Conservation (phyloP, 2,797 vertebrate species). For the Pseudomugil tenellus region DNA sequence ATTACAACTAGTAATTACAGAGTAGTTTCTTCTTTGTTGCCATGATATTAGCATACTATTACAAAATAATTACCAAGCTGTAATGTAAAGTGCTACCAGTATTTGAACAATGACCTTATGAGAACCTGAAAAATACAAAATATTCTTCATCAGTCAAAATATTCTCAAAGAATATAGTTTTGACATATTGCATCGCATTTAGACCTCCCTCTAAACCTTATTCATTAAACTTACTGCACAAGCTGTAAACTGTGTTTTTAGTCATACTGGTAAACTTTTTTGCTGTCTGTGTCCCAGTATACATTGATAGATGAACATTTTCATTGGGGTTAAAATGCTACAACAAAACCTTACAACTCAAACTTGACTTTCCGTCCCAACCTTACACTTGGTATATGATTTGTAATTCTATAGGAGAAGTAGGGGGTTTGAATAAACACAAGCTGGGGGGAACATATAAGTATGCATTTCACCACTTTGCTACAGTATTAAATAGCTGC, state of each 20-base stretch:
- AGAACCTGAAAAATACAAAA: background rate
- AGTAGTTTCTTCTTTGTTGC: too few relatives aligned
- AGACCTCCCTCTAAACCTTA: background rate
- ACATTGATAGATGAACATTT: conserved; percentile 73
- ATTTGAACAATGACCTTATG: background rate
- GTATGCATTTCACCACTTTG: conserved; percentile 62
- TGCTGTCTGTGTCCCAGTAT: conserved; percentile 27
- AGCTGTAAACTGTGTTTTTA: conserved; percentile 1
- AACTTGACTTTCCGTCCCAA: conserved; percentile 54
- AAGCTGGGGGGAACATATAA: conserved; percentile 53
- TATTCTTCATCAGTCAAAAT: background rate
- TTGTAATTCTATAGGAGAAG: conserved; percentile 72
- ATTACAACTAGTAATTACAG: too few relatives aligned
- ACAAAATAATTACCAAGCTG: too few relatives aligned
- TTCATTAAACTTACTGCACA: conserved; percentile 13
- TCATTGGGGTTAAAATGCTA: conserved; percentile 60
- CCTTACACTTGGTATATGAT: conserved; percentile 54
- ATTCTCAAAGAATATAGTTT: conserved; percentile 14
- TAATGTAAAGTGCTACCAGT: too few relatives aligned
- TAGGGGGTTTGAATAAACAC: conserved; percentile 71
- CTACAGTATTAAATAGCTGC: conserved; percentile 71
- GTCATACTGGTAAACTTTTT: conserved; percentile 41
- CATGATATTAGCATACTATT: too few relatives aligned
- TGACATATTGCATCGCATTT: conserved; percentile 30
- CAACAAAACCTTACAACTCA: conserved; percentile 59